A percentile compares a stretch with the other conserved stretches of the same genome.
Conservation (phyloP, 2,888 invertebrate genomes). For the Ctena decussata region DNA sequence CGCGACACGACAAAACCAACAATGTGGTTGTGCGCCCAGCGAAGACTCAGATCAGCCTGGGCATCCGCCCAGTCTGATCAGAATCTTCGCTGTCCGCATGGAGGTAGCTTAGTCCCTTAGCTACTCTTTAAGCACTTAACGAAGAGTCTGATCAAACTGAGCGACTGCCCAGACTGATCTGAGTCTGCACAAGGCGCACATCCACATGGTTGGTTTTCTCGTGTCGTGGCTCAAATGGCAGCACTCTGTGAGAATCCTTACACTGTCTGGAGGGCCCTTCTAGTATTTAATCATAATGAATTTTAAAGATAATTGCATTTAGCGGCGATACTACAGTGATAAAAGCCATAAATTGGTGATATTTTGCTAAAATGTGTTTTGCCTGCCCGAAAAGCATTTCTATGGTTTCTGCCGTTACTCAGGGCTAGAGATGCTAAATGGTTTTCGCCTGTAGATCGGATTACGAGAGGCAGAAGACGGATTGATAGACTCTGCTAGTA, state of each 20-base stretch:
- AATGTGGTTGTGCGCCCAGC: no score
- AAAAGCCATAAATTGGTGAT: constrained; percentile 53
- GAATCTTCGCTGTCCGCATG: no score
- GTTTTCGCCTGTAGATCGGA: constrained; percentile 19
- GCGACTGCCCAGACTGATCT: no score
- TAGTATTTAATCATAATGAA: constrained; percentile 25
- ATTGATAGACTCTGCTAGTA: constrained; percentile 8
- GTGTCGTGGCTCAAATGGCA: no score
- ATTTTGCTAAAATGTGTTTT: constrained; percentile 60
- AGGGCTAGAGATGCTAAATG: constrained; percentile 38
- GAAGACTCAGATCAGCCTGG: no score
- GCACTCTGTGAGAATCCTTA: constrained; percentile 5
- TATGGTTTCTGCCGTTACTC: constrained; percentile 54
- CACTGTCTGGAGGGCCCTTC: constrained; percentile 10
- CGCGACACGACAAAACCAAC: no score
- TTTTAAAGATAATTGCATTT: constrained; percentile 21
- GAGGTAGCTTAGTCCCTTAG: no score
- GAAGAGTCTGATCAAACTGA: no score
- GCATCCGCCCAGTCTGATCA: no score
- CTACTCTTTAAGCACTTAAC: no score
- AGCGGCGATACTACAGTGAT: constrained; percentile 19
- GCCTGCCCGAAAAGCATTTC: constrained; percentile 37
- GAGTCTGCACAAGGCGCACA: no score
- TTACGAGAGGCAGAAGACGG: constrained; percentile 4
- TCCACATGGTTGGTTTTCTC: no score